Base-by-base conservation (phyloP, 2,888 invertebrate genomes). In the Orthonychiurus folsomi region DNA sequence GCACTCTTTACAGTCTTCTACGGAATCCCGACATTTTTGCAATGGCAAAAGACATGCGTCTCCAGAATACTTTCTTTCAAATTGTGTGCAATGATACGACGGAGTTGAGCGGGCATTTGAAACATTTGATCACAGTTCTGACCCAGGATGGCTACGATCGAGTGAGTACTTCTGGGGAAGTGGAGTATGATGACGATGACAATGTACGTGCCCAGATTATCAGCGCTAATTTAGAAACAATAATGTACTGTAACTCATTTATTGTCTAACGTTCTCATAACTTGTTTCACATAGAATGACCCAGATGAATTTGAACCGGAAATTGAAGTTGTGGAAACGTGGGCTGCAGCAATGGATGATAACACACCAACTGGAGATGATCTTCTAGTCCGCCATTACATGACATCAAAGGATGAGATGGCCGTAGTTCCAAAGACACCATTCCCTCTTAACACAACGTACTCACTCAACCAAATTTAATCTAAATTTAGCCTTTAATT, bases 1-100 rank as follows among this genome's bases (percentile, higher is more conserved):
- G 81, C 37, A 79, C 80, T 18, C 73, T 82, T 61, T 82, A 81
- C 74, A 81, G 80, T 69, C 76, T 81, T 9, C 74, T 82, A 59
- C 78, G 79, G 21, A 78, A 80, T 64, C 78, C 79, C 1, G 74
- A 76, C 9, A 78, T 81, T 27, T 75, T 80, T 62, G 76, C 77
- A 57, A 78, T 79, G 60, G 81, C 81, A 5, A 77, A 77, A 60
- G 76, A 77, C n/a, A n/a, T n/a, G n/a, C n/a, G n/a, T n/a, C n/a
- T n/a, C n/a, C 37, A 78, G 80, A 77, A 78, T 78, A 9, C 76
- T 81, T 74, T 77, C 79, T 62, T 20, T 18, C n/a, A 60, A 5
- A 26, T 53, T 60, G 21, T 28, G 12, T 12, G 47, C 21, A 21
- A 18, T 12, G 60, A 61, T 15, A 63, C 65, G 21, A 63, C 61